Evolutionary conservation across 2,888 invertebrate species (phyloP).

Genomic region (Xanthorhoe designata): DNA sequence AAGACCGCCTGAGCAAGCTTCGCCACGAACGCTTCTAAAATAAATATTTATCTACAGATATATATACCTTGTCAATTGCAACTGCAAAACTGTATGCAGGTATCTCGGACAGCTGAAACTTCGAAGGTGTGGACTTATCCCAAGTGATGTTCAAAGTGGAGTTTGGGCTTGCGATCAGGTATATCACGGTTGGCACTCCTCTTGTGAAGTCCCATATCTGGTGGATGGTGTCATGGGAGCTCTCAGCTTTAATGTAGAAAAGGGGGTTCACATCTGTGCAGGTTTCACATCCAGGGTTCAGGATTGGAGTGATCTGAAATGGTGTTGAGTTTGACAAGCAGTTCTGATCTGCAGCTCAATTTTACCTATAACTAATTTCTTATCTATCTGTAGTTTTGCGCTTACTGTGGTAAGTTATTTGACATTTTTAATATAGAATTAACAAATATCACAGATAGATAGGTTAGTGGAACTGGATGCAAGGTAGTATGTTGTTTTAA

Average conservation of each 20-base stretch:
- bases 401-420: no score
- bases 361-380: background rate
- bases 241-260: constrained; percentile 84
- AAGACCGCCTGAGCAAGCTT: no score
- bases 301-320: constrained; percentile 64
- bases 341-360: background rate
- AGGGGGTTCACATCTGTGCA: constrained; percentile 69
- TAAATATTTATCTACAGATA: background rate
- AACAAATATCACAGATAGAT: no score
- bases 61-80: constrained; percentile 85
- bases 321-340: background rate
- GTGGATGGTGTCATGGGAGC: constrained; percentile 86
- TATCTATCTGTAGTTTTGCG: no score
- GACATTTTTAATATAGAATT: no score
- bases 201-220: constrained; percentile 88
- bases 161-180: constrained; percentile 78
- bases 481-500: no score
- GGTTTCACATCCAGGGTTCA: constrained; percentile 69
- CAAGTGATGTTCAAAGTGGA: constrained; percentile 81
- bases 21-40: no score
- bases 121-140: constrained; percentile 45
- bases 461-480: no score
- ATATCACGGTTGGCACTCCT: constrained; percentile 85
- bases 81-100: constrained; percentile 86
- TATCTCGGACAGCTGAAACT: constrained; percentile 71